Evolutionary conservation across 2,113 vertebrate species (phyloP).

Genomic region (Coreoperca whiteheadi): DNA sequence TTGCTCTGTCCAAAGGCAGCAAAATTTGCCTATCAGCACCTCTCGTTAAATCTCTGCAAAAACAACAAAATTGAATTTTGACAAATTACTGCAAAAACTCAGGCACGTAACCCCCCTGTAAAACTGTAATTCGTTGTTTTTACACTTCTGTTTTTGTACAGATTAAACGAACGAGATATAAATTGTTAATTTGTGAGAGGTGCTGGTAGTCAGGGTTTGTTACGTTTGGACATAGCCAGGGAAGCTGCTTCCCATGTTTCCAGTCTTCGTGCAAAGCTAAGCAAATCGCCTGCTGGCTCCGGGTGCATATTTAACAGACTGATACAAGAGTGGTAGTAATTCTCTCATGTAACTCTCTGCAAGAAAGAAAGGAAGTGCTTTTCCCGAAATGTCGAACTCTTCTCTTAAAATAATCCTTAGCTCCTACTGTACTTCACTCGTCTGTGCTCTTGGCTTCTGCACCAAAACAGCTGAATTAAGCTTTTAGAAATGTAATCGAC

Average conservation of each 20-base stretch:
- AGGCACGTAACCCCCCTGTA: background rate
- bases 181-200: background rate
- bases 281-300: slow-evolving; percentile 4
- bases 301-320: slow-evolving; percentile 19
- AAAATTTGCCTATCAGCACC: background rate
- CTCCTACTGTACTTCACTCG: slow-evolving; percentile 16
- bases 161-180: background rate
- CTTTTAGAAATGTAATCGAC: slow-evolving; percentile 47
- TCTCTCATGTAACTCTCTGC: background rate
- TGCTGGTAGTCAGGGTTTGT: slow-evolving; percentile 2
- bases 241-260: background rate
- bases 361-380: background rate
- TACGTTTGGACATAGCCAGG: background rate
- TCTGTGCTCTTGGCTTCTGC: slow-evolving; percentile 19
- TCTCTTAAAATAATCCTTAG: slow-evolving; percentile 16
- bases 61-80: background rate
- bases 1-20: background rate
- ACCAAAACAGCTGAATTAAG: slow-evolving; percentile 30
- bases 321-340: slow-evolving; percentile 5
- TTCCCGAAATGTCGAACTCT: slow-evolving; percentile 32
- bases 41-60: background rate
- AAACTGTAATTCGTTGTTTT: background rate
- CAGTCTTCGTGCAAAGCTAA: background rate
- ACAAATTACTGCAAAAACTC: background rate
- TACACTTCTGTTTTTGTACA: background rate